Evolutionary conservation across 2,113 vertebrate species (phyloP).

Genomic region (Antechinus flavipes): DNA sequence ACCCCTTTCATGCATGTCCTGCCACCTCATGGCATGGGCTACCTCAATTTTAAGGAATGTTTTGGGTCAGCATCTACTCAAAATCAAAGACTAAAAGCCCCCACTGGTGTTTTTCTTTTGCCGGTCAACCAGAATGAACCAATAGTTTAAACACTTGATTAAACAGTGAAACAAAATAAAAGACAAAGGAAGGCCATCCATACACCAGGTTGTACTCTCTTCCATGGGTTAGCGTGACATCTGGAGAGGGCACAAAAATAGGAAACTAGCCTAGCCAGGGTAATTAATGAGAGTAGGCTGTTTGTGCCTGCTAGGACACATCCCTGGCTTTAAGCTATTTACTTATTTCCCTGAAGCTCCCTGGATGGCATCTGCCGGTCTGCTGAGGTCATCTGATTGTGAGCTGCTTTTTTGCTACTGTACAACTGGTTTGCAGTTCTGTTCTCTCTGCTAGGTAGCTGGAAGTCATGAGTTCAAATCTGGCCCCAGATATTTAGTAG

Average conservation of each 20-base stretch:
- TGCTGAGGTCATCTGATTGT: neutral
- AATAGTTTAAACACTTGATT: neutral
- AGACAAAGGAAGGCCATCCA: neutral
- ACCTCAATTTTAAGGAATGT: neutral
- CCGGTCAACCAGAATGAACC: neutral
- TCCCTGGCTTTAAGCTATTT: neutral
- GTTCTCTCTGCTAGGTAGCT: neutral
- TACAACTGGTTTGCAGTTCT: neutral
- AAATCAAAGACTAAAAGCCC: neutral
- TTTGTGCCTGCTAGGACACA: neutral
- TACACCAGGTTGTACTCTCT: neutral
- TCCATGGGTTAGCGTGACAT: neutral
- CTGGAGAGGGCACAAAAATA: neutral
- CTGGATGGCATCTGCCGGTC: neutral
- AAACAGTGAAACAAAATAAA: neutral
- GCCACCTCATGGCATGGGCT: neutral
- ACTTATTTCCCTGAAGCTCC: neutral
- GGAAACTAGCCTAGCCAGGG: too few relatives aligned
- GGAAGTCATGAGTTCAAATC: neutral
- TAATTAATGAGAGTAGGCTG: neutral
- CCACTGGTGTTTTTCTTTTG: neutral
- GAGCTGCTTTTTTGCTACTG: neutral
- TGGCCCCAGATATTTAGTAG: neutral
- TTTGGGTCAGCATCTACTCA: neutral
- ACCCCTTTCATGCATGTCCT: too few relatives aligned